Percentiles rank a stretch among this genome's conserved stretches.
Evolutionary conservation across 2,113 vertebrate genomes (phyloP).

Genomic region (Noturus placidus): DNA sequence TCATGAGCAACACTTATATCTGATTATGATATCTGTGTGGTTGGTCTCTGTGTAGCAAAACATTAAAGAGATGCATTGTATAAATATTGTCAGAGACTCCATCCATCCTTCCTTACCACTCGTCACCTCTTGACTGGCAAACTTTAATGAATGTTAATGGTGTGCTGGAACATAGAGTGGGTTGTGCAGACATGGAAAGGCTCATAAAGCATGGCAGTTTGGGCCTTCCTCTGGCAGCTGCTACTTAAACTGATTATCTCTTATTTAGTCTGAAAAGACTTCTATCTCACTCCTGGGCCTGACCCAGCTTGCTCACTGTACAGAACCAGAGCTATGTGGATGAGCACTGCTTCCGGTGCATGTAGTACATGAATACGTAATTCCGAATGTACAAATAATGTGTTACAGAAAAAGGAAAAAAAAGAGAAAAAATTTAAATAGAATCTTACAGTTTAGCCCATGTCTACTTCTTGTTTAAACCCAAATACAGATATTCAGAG

Average conservation of each 20-base stretch:
- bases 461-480: neutral
- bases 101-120: constrained; percentile 28
- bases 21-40: neutral
- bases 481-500: neutral
- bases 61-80: constrained; percentile 7
- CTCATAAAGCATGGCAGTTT: constrained; percentile 44
- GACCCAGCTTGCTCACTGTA: constrained; percentile 46
- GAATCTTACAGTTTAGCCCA: neutral
- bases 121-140: constrained; percentile 11
- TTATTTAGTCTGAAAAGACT: constrained; percentile 53
- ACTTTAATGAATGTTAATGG: constrained; percentile 53
- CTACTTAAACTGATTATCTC: constrained; percentile 58
- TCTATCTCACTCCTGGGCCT: constrained; percentile 47
- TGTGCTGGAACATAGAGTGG: constrained; percentile 40
- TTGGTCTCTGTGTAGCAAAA: neutral
- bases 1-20: neutral
- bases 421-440: neutral
- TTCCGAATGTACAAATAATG: neutral
- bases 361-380: neutral
- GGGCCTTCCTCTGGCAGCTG: constrained; percentile 52
- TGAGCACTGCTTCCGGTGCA: neutral
- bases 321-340: constrained; percentile 53
- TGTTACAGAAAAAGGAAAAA: neutral
- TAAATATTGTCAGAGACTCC: constrained; percentile 29
- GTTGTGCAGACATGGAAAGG: constrained; percentile 33